Percentiles rank a stretch among this genome's conserved stretches.
These are phyloP conservation scores for Phalloptychus januarius DNA, from an alignment of 2,797 vertebrate genomes.

Conservation along the genomic window DNA sequence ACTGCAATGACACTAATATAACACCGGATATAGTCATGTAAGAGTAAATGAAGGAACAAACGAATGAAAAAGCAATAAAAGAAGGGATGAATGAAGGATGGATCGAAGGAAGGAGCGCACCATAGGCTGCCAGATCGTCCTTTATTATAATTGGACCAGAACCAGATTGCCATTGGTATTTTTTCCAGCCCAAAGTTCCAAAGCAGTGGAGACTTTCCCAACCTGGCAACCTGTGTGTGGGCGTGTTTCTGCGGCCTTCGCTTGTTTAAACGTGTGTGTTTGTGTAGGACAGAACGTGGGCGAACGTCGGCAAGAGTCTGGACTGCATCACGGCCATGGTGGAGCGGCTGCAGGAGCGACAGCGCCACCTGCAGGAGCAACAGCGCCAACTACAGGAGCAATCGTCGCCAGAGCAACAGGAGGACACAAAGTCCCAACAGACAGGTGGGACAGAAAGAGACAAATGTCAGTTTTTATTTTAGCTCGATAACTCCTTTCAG, in stretches of 20 bases:
- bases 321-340: conserved; percentile 90
- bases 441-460: conserved; percentile 65
- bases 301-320: conserved; percentile 88
- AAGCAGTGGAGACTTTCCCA: too few species aligned
- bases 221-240: too few species aligned
- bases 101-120: too few species aligned
- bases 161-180: too few species aligned
- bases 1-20: too few species aligned
- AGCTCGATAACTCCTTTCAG: not conserved
- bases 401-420: conserved; percentile 48
- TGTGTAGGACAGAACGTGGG: conserved; percentile 92
- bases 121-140: too few species aligned
- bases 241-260: not conserved
- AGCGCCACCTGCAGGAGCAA: conserved; percentile 49
- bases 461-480: not conserved
- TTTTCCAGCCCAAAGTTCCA: too few species aligned
- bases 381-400: conserved; percentile 48
- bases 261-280: conserved; percentile 52
- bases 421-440: conserved; percentile 68
- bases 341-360: conserved; percentile 86
- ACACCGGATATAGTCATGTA: too few species aligned
- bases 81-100: too few species aligned
- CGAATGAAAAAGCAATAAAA: too few species aligned
- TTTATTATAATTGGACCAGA: too few species aligned
- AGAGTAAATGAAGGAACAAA: too few species aligned